Evolutionary conservation across 2,888 invertebrate species (phyloP), one percentile per base, ranked within the genome.

Genomic region (Piscicola geometra): DNA sequence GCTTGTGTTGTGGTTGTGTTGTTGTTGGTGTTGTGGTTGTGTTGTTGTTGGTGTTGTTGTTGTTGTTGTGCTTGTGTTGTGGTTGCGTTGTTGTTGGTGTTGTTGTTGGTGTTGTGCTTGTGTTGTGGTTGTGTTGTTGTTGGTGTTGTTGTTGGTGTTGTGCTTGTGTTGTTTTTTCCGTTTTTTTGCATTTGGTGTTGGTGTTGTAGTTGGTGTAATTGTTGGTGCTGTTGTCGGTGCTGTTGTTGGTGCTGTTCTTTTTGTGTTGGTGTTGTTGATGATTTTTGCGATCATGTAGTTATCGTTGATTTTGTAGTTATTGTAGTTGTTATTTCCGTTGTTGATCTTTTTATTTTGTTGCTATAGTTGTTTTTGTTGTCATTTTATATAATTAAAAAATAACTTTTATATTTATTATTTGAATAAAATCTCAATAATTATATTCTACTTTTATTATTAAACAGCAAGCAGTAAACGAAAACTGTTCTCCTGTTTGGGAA

Each of bases 41-140:
- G 15, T 41, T 41, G 15, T 41, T 41, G 15, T 41, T 41, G 15
- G 9, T 41, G 15, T 41, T 41, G 15, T 41, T 41, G 15, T 41
- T 41, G 15, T 41, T 41, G 15, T 18, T 56, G n/a, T 18, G n/a
- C n/a, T n/a, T n/a, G n/a, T n/a, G n/a, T n/a, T n/a, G n/a, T 56
- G n/a, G 5, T 56, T 18, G 5, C n/a, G n/a, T 56, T 25, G n/a
- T 56, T 56, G n/a, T 18, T 56, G 15, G 5, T 25, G 60, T 56
- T 56, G n/a, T 56, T 18, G 89, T 91, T 77, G 90, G 91, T 81
- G 90, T 83, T 52, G 88, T 88, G 83, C 86, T 86, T 77, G 69
- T 56, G 18, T 5, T 21, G 32, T 1, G 52, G 15, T 73, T 60
- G 47, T 41, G 15, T 41, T 41, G 15, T 41, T 41, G 15, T 41